Percentiles rank a stretch among this genome's conserved stretches.
These are phyloP conservation scores for Leptatherina wallacei DNA, from an alignment of 2,797 vertebrate genomes.

Conservation along the genomic window DNA sequence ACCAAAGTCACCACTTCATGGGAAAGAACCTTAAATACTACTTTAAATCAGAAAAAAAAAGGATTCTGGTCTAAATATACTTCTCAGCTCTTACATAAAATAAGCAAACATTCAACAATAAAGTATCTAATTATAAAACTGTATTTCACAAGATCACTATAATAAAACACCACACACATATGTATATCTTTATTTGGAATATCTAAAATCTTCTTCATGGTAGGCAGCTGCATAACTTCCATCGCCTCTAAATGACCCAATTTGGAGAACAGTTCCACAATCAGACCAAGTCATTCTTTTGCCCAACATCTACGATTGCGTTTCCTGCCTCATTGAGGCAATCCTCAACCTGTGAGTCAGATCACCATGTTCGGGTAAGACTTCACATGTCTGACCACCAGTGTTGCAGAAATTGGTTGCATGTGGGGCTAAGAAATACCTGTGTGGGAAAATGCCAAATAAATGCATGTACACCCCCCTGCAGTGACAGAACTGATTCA, in stretches of 20 bases:
- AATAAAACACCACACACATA: background rate
- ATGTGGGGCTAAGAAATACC: conserved; percentile 26
- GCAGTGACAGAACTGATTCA: conserved; percentile 42
- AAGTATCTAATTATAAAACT: background rate
- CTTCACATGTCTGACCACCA: conserved; percentile 70
- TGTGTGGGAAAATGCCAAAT: conserved; percentile 30
- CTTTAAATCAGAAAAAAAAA: background rate
- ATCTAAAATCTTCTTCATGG: background rate
- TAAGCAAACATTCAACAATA: background rate
- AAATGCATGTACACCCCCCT: conserved; percentile 2
- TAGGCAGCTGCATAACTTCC: background rate
- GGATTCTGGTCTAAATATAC: conserved; percentile 4
- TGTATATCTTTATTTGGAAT: background rate
- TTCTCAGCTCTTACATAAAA: background rate
- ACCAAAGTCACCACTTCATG: conserved; percentile 15
- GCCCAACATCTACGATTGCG: background rate
- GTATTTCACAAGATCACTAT: background rate
- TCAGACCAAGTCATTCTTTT: background rate
- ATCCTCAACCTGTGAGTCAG: conserved; percentile 67
- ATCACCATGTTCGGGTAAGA: conserved; percentile 58
- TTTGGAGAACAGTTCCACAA: background rate
- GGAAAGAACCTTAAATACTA: conserved; percentile 37
- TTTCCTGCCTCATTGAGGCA: conserved; percentile 26
- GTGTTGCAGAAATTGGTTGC: conserved; percentile 28
- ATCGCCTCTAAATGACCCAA: background rate